These are phyloP conservation scores for Stenichneumon culpator DNA, from an alignment of 2,888 invertebrate genomes.

Conservation along the genomic window DNA sequence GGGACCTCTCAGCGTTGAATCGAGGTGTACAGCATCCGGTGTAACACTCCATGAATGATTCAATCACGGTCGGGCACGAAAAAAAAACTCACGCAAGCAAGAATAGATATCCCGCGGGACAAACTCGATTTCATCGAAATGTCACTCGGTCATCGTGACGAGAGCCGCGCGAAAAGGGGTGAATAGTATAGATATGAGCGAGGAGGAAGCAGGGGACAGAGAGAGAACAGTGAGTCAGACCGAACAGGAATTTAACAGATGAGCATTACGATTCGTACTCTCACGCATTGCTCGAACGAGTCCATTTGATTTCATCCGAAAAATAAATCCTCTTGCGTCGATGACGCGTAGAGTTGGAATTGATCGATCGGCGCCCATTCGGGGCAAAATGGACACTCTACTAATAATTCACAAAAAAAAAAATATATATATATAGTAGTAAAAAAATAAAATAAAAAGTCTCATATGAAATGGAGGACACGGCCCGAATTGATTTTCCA, in stretches of 20 bases:
- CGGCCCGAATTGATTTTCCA: too few relatives aligned
- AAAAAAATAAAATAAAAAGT: too few relatives aligned
- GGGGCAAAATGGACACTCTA: too few relatives aligned
- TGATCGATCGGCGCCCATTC: too few relatives aligned
- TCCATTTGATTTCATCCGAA: not conserved
- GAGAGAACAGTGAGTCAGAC: not conserved
- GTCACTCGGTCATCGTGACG: constrained; percentile 77
- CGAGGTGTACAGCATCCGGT: constrained; percentile 9
- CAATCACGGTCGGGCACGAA: constrained; percentile 49
- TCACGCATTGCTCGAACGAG: not conserved
- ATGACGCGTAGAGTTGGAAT: too few relatives aligned
- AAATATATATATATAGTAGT: too few relatives aligned
- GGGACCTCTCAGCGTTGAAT: constrained; percentile 1
- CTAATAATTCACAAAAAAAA: too few relatives aligned
- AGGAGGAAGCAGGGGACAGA: not conserved
- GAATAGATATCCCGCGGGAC: constrained; percentile 60
- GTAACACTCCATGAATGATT: constrained; percentile 57
- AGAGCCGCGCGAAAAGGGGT: constrained; percentile 16
- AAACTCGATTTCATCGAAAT: constrained; percentile 72
- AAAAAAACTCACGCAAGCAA: constrained; percentile 45
- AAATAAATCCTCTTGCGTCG: not conserved
- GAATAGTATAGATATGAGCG: not conserved
- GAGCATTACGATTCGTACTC: not conserved
- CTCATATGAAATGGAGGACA: too few relatives aligned
- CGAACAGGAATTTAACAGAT: constrained; percentile 16